These are phyloP conservation scores for Drosophila paracracens DNA, from an alignment of 2,888 invertebrate genomes.

Conservation along the genomic window DNA sequence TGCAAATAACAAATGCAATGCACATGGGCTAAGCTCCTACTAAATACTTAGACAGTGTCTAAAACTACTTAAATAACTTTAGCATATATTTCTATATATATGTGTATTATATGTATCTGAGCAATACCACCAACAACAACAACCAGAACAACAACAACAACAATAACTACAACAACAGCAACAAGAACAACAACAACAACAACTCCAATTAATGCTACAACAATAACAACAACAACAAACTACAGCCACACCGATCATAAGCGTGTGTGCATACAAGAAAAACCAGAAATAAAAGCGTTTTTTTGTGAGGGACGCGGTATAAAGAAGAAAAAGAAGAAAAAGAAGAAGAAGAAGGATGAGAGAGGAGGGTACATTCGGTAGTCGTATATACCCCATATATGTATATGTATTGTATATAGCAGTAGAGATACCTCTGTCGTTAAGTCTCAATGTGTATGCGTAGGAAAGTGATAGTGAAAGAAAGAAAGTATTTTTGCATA, in stretches of 20 bases:
- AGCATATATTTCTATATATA: slow-evolving; percentile 31
- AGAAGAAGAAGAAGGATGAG: background rate
- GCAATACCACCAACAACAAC: slow-evolving; percentile 68
- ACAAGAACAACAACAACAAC: slow-evolving; percentile 43
- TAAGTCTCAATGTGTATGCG: slow-evolving; percentile 27
- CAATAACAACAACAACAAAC: slow-evolving; percentile 34
- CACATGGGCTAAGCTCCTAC: slow-evolving; percentile 66
- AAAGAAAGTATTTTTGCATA: slow-evolving; percentile 48
- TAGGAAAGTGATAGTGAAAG: slow-evolving; percentile 8
- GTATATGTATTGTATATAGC: slow-evolving; percentile 28
- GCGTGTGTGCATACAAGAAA: slow-evolving; percentile 45
- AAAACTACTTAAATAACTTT: slow-evolving; percentile 40
- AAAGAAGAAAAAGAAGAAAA: slow-evolving; percentile 1
- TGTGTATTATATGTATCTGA: slow-evolving; percentile 48
- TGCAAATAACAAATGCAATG: slow-evolving; percentile 44
- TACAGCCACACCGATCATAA: slow-evolving; percentile 38
- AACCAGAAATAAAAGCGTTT: slow-evolving; percentile 39
- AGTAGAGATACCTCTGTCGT: slow-evolving; percentile 6
- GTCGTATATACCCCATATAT: slow-evolving; percentile 15
- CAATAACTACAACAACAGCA: slow-evolving; percentile 37
- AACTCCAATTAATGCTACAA: slow-evolving; percentile 46
- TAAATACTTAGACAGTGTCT: slow-evolving; percentile 40
- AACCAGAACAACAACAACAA: slow-evolving; percentile 32
- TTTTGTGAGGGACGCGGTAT: slow-evolving; percentile 27
- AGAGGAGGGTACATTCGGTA: background rate